These are phyloP conservation scores for Pandion haliaetus DNA, from an alignment of 2,113 vertebrate species.

Conservation along the genomic window DNA sequence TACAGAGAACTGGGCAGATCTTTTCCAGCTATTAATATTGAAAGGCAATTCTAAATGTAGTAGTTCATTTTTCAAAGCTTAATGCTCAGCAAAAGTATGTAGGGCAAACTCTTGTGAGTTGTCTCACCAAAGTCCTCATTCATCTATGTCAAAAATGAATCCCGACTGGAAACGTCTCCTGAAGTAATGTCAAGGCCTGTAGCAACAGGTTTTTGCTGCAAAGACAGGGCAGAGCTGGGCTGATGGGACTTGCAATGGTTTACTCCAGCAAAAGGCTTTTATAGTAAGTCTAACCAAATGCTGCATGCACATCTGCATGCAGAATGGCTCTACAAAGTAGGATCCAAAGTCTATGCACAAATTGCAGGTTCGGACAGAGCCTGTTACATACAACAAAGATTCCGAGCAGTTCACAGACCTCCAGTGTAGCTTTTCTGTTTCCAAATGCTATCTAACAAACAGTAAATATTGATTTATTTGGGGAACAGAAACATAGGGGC, in stretches of 20 bases:
- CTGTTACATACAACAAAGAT: background rate
- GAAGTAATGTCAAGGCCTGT: background rate
- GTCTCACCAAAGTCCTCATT: background rate
- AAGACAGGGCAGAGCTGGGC: background rate
- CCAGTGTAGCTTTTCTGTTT: background rate
- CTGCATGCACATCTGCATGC: background rate
- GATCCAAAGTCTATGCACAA: background rate
- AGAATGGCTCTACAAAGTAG: background rate
- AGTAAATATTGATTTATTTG: background rate
- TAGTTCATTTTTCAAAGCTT: background rate
- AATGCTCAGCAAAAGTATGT: background rate
- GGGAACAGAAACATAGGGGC: background rate
- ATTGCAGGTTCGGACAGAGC: background rate
- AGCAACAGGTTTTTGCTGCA: background rate
- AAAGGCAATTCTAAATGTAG: constrained; percentile 22
- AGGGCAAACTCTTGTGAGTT: background rate
- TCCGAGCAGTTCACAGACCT: background rate
- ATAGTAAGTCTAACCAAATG: background rate
- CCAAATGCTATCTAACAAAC: background rate
- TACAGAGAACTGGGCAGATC: background rate
- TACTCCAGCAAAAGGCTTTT: background rate
- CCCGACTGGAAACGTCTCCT: background rate
- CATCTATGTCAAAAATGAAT: constrained; percentile 25
- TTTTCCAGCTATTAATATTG: background rate
- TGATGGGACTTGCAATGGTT: background rate